These are phyloP conservation scores for Mantis religiosa DNA, from an alignment of 2,888 invertebrate genomes.

Conservation along the genomic window DNA sequence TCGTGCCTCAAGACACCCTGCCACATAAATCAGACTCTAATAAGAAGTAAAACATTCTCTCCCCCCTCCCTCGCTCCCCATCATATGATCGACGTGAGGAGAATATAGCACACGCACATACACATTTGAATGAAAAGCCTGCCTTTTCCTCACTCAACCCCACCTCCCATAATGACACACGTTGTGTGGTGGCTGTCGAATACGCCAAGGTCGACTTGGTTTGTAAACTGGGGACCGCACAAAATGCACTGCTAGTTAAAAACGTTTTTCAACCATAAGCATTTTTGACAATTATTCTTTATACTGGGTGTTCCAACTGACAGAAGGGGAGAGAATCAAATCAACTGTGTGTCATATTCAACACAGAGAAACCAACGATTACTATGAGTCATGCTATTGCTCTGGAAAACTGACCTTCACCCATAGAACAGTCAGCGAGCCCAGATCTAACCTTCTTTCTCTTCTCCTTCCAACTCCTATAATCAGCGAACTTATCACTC, in stretches of 20 bases:
- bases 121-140: constrained; percentile 4
- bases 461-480: too few relatives aligned
- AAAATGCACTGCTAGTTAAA: neutral
- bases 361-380: too few relatives aligned
- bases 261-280: too few relatives aligned
- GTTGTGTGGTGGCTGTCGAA: neutral
- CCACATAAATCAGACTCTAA: constrained; percentile 29
- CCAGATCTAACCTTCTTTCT: too few relatives aligned
- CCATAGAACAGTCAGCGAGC: too few relatives aligned
- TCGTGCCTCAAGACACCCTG: constrained; percentile 10
- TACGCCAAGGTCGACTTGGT: neutral
- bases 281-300: too few relatives aligned
- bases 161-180: neutral
- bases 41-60: constrained; percentile 29
- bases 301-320: too few relatives aligned
- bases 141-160: neutral
- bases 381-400: too few relatives aligned
- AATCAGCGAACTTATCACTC: too few relatives aligned
- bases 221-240: neutral
- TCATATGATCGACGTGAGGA: constrained; percentile 4
- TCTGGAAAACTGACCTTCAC: too few relatives aligned
- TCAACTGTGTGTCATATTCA: too few relatives aligned
- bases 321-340: too few relatives aligned
- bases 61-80: constrained; percentile 1
- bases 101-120: neutral